Conservation (phyloP, 2,113 vertebrate species). For the Bagarius yarrelli region DNA sequence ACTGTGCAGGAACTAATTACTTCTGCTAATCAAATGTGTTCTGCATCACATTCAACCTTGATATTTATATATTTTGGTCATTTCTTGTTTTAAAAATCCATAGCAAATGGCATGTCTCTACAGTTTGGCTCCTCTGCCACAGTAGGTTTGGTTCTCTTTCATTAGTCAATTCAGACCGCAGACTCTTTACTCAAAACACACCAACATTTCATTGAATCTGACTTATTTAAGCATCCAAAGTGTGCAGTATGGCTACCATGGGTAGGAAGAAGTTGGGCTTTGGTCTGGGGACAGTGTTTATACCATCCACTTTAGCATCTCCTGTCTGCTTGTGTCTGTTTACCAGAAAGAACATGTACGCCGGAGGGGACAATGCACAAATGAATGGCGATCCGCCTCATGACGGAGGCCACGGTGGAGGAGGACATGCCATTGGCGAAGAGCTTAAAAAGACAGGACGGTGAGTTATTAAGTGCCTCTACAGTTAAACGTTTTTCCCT, state of each 20-base stretch:
- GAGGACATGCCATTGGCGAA: constrained; percentile 82
- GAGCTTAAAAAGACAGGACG: constrained; percentile 88
- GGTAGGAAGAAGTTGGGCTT: neutral
- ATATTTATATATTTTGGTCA: neutral
- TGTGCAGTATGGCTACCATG: neutral
- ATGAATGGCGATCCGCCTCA: constrained; percentile 93
- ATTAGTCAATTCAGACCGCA: neutral
- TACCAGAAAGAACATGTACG: constrained; percentile 92
- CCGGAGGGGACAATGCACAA: constrained; percentile 84
- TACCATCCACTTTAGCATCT: constrained; percentile 8
- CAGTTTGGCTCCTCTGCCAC: neutral
- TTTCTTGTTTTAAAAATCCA: neutral
- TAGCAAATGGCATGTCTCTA: neutral
- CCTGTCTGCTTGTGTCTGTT: constrained; percentile 25
- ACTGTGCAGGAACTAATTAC: too few species aligned
- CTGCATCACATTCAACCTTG: neutral
- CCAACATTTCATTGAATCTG: neutral
- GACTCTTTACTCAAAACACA: neutral
- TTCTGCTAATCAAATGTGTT: neutral
- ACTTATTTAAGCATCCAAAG: neutral
- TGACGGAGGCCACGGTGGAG: constrained; percentile 80
- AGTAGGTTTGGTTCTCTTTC: neutral
- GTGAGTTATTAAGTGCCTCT: constrained; percentile 62
- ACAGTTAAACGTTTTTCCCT: neutral
- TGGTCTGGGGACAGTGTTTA: neutral